Percentiles rank a stretch among this genome's conserved stretches.
phyloP scores from a whole-genome alignment of 2,113 vertebrate genomes.

The Pseudorasbora parva region DNA sequence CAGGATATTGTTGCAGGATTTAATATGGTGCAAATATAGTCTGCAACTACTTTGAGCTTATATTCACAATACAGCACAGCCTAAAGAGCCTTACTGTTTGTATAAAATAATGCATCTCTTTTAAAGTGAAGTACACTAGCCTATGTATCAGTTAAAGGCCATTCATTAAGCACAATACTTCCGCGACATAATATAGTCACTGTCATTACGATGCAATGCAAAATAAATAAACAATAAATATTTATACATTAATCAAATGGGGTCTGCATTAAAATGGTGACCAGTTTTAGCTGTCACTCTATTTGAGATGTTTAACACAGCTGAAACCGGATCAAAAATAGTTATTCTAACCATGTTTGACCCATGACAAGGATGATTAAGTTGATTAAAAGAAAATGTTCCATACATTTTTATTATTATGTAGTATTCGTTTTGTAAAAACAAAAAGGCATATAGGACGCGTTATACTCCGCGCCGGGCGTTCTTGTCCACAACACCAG shows the following conservation, averaged over 20 bases:
- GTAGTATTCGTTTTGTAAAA: not conserved
- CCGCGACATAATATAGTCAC: constrained; percentile 1
- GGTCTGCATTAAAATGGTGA: not conserved
- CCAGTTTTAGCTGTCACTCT: not conserved
- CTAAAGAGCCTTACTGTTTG: not conserved
- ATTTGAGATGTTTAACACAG: not conserved
- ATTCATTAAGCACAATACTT: not conserved
- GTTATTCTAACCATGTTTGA: not conserved
- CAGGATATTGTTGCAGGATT: no score
- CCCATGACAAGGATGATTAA: not conserved
- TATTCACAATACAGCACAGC: not conserved
- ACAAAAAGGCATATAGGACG: not conserved
- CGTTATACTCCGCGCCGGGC: not conserved
- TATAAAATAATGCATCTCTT: not conserved
- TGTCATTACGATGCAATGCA: not conserved
- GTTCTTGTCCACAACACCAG: not conserved
- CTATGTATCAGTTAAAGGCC: not conserved
- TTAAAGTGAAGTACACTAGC: not conserved
- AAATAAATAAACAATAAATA: not conserved
- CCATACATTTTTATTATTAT: no score
- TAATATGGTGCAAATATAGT: no score
- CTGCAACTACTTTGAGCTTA: not conserved
- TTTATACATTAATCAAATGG: not conserved
- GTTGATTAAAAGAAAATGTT: no score
- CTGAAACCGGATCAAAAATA: not conserved